These are phyloP conservation scores for Cetoscarus ocellatus DNA, from an alignment of 2,797 vertebrate species.

Conservation along the genomic window DNA sequence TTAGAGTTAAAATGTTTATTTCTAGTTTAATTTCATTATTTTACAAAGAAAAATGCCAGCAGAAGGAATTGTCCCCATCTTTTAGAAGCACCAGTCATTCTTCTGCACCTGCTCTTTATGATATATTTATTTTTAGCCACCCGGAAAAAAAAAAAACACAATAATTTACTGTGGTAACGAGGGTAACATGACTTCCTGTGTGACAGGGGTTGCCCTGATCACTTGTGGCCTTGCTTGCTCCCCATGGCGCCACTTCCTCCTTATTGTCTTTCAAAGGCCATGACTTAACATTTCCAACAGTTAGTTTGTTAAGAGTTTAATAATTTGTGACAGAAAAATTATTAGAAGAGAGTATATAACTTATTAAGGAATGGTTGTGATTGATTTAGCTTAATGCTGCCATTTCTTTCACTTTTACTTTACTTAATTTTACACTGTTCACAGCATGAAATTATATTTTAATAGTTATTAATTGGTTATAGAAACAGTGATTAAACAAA, in stretches of 20 bases:
- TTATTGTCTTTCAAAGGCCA: not conserved
- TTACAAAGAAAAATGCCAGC: not conserved
- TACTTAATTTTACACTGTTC: too few species aligned
- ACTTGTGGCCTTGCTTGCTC: slow-evolving; percentile 61
- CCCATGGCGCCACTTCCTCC: slow-evolving; percentile 38
- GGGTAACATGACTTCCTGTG: slow-evolving; percentile 44
- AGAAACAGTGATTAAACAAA: too few species aligned
- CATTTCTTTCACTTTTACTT: too few species aligned
- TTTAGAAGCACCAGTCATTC: not conserved
- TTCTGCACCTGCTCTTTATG: not conserved
- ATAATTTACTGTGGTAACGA: slow-evolving; percentile 34
- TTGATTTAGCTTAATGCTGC: not conserved
- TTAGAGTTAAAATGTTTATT: too few species aligned
- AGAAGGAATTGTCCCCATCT: not conserved
- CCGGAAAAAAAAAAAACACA: slow-evolving; percentile 27
- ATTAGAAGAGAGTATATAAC: not conserved
- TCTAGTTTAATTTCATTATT: not conserved
- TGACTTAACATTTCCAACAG: slow-evolving; percentile 4
- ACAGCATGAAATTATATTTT: too few species aligned
- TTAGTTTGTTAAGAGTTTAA: not conserved
- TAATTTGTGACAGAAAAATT: not conserved
- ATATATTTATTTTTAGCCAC: slow-evolving; percentile 9
- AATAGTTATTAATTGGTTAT: too few species aligned
- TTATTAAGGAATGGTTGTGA: not conserved
- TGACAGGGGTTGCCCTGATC: slow-evolving; percentile 2